Percentiles rank a stretch among this genome's conserved stretches.
Evolutionary conservation across 2,113 vertebrate species (phyloP).

Genomic region (Romanogobio albipinnatus): DNA sequence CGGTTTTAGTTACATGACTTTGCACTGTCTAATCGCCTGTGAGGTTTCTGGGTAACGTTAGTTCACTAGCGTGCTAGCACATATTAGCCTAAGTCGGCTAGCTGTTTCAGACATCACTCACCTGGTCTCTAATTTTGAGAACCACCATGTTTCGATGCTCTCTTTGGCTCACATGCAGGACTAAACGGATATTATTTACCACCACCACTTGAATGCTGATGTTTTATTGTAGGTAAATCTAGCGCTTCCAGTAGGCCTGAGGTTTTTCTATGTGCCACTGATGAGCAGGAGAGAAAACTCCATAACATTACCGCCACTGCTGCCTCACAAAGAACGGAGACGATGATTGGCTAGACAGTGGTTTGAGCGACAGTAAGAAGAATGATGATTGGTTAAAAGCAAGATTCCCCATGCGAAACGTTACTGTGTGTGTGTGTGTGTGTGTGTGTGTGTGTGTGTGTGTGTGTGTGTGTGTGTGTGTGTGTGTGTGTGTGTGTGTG

Average conservation of each 20-base stretch:
- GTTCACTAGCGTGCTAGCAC: constrained; percentile 15
- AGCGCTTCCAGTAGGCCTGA: constrained; percentile 49
- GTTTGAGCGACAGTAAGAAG: constrained; percentile 1
- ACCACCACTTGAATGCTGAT: constrained; percentile 53
- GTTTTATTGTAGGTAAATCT: constrained; percentile 54
- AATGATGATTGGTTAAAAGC: constrained; percentile 70
- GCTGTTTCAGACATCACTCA: constrained; percentile 60
- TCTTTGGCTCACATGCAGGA: constrained; percentile 70
- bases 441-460: not conserved
- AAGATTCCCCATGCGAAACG: too few relatives aligned
- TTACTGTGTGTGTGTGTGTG: not conserved
- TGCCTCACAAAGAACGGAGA: constrained; percentile 62
- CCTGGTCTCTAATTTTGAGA: constrained; percentile 84
- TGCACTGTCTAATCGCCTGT: not conserved
- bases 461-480: not conserved
- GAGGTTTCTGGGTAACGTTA: not conserved
- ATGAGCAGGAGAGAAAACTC: constrained; percentile 68
- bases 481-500: not conserved
- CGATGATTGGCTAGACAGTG: constrained; percentile 27
- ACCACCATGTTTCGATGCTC: constrained; percentile 80
- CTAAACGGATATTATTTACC: constrained; percentile 52
- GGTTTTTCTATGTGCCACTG: constrained; percentile 68
- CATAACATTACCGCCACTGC: constrained; percentile 74
- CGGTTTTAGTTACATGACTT: not conserved
- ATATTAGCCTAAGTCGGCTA: constrained; percentile 28